Percentiles rank a stretch among this genome's conserved stretches.
Evolutionary conservation across 2,113 vertebrate species (phyloP).

Genomic region (Melanerpes formicivorus): DNA sequence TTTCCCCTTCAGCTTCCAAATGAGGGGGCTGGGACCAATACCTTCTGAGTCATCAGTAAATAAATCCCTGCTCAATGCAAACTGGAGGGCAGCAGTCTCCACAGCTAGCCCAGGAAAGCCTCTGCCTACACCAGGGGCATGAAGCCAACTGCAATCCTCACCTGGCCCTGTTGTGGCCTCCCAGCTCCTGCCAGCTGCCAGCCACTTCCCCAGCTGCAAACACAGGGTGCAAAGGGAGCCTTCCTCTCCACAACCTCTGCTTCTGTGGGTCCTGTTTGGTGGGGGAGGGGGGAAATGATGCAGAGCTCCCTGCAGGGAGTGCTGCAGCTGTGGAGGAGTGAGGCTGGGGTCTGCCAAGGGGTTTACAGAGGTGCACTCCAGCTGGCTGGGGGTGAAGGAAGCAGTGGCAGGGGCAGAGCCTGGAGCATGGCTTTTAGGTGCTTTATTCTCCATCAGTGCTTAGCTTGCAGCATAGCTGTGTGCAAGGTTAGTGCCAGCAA

Average conservation of each 20-base stretch:
- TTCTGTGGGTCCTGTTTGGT: not conserved
- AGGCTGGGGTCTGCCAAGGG: fast-evolving
- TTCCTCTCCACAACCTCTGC: not conserved
- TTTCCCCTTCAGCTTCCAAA: not conserved
- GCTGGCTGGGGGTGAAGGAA: not conserved
- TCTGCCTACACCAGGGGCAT: fast-evolving
- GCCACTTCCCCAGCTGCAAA: not conserved
- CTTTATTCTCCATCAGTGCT: not conserved
- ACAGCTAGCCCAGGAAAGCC: not conserved
- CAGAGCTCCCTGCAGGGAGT: not conserved
- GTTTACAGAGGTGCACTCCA: not conserved
- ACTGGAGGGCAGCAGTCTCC: not conserved
- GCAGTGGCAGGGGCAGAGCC: not conserved
- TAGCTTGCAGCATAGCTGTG: not conserved
- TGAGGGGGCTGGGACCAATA: not conserved
- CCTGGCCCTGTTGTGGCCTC: fast-evolving
- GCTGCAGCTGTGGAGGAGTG: fast-evolving
- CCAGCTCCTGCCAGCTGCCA: not conserved
- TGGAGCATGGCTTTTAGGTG: not conserved
- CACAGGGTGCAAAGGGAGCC: not conserved
- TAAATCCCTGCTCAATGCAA: not conserved
- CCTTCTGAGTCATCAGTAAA: not conserved
- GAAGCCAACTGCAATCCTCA: not conserved
- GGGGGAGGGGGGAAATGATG: not conserved
- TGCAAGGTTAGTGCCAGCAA: not conserved